Base-by-base conservation (phyloP, 1,140 invertebrate genomes). In the Venustaconcha ellipsiformis region DNA sequence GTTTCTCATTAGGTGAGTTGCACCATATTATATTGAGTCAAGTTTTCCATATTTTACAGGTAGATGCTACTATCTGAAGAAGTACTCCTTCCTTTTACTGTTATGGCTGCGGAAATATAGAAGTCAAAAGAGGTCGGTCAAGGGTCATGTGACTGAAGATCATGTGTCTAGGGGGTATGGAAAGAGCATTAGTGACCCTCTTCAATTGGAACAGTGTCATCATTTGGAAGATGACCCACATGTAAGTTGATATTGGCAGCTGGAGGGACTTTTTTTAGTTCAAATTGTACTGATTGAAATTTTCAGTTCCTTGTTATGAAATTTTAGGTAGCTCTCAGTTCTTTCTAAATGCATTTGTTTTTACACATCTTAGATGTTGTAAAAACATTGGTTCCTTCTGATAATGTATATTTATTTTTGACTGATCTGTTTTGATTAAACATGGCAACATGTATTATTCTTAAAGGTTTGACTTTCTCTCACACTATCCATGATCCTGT, bases 201-300 rank as follows among this genome's bases (percentile, higher is more conserved):
- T 57, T 23, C 26, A 58, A 2, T 78, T 84, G 74, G 82, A 84
- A 56, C 23, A 18, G 6, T 76, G 75, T 73, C 80, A 80, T 57
- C 65, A 56, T 14, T 58, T 82, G 23, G 73, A 67, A 37, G 57
- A 74, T 65, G 60, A 82, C 71, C 69, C 72, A 15, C 58, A 57
- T 73, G 82, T 84, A 62, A 78, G 74, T 67, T 20, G 12, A 18
- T 37, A 57, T 14, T 66, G n/a, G 26, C 3, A n/a, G 11, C 23
- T 64, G 63, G 30, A 57, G 30, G 18, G 37, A 18, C 30, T 30
- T 20, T 14, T 11, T 18, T 37, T 1, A 56, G 11, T 48, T 5
- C 37, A 48, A 8, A 48, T 48, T 48, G 37, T 48, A 48, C 37
- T 8, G 37, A 48, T 48, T 48, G 11, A 48, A 48, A 48, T 48